A percentile compares a stretch with the other conserved stretches of the same genome.
Conservation (phyloP, 2,113 vertebrate species). For the Peromyscus maniculatus region DNA sequence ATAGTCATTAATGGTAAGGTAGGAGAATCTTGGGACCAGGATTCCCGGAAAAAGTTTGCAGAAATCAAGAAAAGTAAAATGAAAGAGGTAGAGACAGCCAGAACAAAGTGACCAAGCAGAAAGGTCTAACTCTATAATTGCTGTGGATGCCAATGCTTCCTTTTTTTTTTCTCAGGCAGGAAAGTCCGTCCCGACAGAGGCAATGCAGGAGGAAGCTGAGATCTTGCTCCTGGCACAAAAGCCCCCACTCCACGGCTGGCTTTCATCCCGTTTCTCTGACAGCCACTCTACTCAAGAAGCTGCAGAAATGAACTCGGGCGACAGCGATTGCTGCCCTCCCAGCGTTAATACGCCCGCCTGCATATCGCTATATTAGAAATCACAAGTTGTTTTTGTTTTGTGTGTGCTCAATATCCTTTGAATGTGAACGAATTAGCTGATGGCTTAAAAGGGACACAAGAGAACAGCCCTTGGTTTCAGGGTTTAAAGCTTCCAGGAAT, state of each 20-base stretch:
- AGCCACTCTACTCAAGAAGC: background rate
- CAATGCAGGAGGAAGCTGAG: background rate
- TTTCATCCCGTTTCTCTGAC: background rate
- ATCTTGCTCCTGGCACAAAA: background rate
- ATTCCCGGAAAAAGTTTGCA: background rate
- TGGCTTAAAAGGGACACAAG: constrained; percentile 20
- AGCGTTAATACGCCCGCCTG: background rate
- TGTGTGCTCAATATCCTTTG: background rate
- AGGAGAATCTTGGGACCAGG: background rate
- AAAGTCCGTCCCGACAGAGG: background rate
- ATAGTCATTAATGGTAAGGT: background rate
- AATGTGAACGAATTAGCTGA: constrained; percentile 26
- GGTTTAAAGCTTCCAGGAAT: constrained; percentile 54
- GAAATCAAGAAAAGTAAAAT: background rate
- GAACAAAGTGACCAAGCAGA: background rate
- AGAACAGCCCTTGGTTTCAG: constrained; percentile 62
- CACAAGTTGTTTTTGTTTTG: constrained; percentile 12
- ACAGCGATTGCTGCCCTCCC: background rate
- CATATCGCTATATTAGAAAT: constrained; percentile 1
- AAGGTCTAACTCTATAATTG: background rate
- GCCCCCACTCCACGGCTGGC: background rate
- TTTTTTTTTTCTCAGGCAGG: background rate
- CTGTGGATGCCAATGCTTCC: background rate
- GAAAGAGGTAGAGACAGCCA: background rate
- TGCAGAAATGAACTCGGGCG: constrained; percentile 6